Evolutionary conservation across 2,888 invertebrate species (phyloP).

Genomic region (Meandrusa payeni): DNA sequence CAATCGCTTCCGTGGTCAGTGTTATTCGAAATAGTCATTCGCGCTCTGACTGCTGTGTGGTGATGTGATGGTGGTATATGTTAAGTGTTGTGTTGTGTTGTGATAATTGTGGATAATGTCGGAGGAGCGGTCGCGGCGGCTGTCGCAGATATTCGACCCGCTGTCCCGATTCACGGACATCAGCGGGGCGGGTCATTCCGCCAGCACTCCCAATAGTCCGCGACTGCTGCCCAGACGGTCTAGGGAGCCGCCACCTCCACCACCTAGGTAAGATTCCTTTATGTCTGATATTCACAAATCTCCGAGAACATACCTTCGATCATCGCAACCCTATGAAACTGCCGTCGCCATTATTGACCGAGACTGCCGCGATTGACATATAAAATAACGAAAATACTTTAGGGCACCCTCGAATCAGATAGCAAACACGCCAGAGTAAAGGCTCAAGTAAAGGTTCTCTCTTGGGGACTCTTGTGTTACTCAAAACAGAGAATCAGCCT

Average conservation of each 20-base stretch:
- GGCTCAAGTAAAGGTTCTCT: too few relatives aligned
- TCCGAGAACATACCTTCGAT: too few relatives aligned
- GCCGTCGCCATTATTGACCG: too few relatives aligned
- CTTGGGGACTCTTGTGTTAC: too few relatives aligned
- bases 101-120: slow-evolving; percentile 72
- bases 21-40: slow-evolving; percentile 68
- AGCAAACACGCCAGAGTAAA: too few relatives aligned
- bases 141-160: slow-evolving; percentile 92
- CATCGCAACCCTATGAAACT: too few relatives aligned
- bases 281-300: too few relatives aligned
- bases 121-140: slow-evolving; percentile 85
- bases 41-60: slow-evolving; percentile 57
- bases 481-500: too few relatives aligned
- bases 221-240: slow-evolving; percentile 83
- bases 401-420: too few relatives aligned
- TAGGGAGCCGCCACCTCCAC: slow-evolving; percentile 71
- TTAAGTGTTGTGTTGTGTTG: slow-evolving; percentile 53
- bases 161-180: slow-evolving; percentile 87
- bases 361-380: too few relatives aligned
- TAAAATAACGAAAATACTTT: too few relatives aligned
- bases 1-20: slow-evolving; percentile 55
- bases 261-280: slow-evolving; percentile 75
- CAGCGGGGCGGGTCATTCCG: slow-evolving; percentile 76
- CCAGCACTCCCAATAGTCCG: slow-evolving; percentile 87
- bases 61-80: slow-evolving; percentile 62